Conservation (phyloP, 2,113 vertebrate genomes). For the Nibea coibor region DNA sequence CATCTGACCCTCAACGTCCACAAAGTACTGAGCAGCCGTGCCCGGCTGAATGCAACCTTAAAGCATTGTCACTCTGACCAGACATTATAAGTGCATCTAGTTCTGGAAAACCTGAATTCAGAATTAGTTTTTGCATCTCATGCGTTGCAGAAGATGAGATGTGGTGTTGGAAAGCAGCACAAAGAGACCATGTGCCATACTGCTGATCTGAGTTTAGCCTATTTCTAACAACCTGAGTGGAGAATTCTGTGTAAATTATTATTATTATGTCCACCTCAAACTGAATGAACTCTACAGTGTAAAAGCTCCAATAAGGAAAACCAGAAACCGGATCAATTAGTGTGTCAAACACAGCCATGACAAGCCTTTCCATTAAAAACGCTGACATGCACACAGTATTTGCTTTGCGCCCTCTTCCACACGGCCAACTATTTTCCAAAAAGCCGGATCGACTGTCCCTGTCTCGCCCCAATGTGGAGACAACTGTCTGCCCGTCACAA, state of each 20-base stretch:
- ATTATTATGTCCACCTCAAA: not conserved
- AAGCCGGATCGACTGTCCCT: not conserved
- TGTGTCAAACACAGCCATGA: slow-evolving; percentile 16
- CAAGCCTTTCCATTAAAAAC: not conserved
- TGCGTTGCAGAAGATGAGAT: not conserved
- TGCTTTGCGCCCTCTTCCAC: not conserved
- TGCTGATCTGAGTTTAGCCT: not conserved
- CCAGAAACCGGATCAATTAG: not conserved
- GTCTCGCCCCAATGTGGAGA: not conserved
- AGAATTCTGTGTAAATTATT: not conserved
- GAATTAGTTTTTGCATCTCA: not conserved
- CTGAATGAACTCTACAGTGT: not conserved
- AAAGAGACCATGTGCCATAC: not conserved
- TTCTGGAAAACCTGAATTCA: not conserved
- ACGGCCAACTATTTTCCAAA: not conserved
- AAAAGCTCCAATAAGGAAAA: not conserved
- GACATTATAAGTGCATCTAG: too few species aligned
- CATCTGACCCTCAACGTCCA: slow-evolving; percentile 9
- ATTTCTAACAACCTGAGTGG: not conserved
- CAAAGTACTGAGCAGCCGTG: slow-evolving; percentile 3
- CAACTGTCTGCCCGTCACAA: slow-evolving; percentile 36
- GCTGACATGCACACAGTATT: not conserved
- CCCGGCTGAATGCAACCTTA: not conserved
- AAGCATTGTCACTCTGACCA: not conserved
- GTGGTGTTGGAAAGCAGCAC: not conserved